phyloP scores from a whole-genome alignment of 2,797 vertebrate genomes.

The Liparis tanakae region DNA sequence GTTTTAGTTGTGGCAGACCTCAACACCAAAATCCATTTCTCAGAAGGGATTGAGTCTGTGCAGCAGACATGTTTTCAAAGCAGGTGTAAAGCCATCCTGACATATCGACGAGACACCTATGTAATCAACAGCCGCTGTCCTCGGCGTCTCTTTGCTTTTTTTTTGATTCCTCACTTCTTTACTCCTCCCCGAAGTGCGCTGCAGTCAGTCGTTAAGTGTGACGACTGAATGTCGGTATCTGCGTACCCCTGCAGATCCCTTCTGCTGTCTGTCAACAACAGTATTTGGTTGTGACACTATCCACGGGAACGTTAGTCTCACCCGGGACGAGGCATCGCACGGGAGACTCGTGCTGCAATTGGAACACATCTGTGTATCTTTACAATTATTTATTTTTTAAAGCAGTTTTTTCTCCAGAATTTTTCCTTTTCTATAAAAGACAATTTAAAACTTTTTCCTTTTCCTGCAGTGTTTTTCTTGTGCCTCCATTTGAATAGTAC shows the following conservation, averaged over 20 bases:
- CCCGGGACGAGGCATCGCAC: conserved; percentile 68
- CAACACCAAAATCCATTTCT: conserved; percentile 51
- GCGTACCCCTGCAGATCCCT: conserved; percentile 55
- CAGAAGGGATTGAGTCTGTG: conserved; percentile 32
- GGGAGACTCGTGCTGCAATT: conserved; percentile 59
- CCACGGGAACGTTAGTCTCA: conserved; percentile 67
- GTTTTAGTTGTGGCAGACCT: conserved; percentile 51
- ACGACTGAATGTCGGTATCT: conserved; percentile 16
- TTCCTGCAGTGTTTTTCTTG: conserved; percentile 2
- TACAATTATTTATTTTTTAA: conserved; percentile 22
- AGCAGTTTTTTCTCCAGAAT: conserved; percentile 24
- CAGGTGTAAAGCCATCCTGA: conserved; percentile 34
- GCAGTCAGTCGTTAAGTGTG: conserved; percentile 48
- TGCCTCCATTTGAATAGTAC: conserved; percentile 1
- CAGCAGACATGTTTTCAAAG: conserved; percentile 54
- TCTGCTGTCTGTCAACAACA: conserved; percentile 63
- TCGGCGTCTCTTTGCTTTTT: conserved; percentile 44
- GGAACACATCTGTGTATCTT: conserved; percentile 57
- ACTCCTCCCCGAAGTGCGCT: conserved; percentile 50
- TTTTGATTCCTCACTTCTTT: conserved; percentile 31
- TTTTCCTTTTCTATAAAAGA: conserved; percentile 13
- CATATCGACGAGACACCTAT: conserved; percentile 39
- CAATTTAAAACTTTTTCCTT: conserved; percentile 2
- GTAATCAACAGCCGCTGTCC: conserved; percentile 52
- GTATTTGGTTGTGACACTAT: conserved; percentile 74